Base-by-base conservation (phyloP, 2,113 vertebrate species). In the Triplophysa siluroides region DNA sequence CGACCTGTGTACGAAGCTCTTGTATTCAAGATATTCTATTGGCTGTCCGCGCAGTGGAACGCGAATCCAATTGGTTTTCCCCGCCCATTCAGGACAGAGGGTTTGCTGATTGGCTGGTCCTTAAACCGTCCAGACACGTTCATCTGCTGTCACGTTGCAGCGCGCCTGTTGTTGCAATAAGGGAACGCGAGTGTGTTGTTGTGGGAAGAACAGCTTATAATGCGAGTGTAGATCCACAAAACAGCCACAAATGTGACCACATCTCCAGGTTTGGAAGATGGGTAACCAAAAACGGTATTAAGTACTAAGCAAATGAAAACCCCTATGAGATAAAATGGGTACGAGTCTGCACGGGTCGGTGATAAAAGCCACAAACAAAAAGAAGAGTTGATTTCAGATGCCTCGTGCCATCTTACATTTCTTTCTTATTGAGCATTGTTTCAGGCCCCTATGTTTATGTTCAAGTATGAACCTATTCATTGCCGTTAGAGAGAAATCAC, bases 111-210 rank as follows among this genome's bases (percentile, higher is more conserved):
- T 85, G 83, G 83, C 13, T 45, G n/a, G 0, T 0, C 43, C 50
- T 0, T 64, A 70, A 29, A 61, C 29, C 38, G 54, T 54, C 43
- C 9, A n/a, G 67, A 24, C 83, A 85, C 72, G 80, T 67, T 74
- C 4, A 56, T 70, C 52, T 18, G 29, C 19, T 60, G 83, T 85
- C 83, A 85, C 83, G 83, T 85, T 85, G 83, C 83, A 79, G 71
- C 16, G 21, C 76, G 83, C 76, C 83, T 82, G 83, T 77, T 79
- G 24, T 70, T 43, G 11, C 29, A 52, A 2, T 4, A n/a, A 76
- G 43, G 8, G 54, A 58, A 2, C 0, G 23, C 0, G 12, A 50
- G 38, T 16, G 23, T 76, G 73, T 52, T 21, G 61, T 64, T 21
- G 61, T 64, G 62, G 43, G 61, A 11, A 65, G 73, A 11, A 23